Conservation (phyloP, 2,888 invertebrate species). For the Notodonta dromedarius region DNA sequence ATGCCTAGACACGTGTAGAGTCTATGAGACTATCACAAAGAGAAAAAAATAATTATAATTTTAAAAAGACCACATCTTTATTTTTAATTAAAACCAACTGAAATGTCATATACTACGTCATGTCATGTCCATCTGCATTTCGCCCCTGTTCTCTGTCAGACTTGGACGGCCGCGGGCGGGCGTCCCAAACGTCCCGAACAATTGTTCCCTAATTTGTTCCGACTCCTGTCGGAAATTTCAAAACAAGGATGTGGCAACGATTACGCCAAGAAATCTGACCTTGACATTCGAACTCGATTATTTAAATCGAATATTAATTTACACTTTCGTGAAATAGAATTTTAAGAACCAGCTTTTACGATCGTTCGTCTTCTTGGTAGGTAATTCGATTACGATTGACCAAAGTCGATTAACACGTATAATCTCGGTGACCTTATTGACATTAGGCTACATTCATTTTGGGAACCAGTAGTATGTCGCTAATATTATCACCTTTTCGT, state of each 20-base stretch:
- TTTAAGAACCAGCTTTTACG: slow-evolving; percentile 29
- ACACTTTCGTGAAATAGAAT: slow-evolving; percentile 34
- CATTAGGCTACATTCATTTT: slow-evolving; percentile 5
- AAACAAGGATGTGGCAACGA: slow-evolving; percentile 33
- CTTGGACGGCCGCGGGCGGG: slow-evolving; percentile 47
- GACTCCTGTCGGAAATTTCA: slow-evolving; percentile 30
- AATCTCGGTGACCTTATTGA: slow-evolving; percentile 13
- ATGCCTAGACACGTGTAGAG: too few relatives aligned
- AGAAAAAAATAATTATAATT: too few relatives aligned
- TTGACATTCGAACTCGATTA: slow-evolving; percentile 39
- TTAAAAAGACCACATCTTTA: too few relatives aligned
- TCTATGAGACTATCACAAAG: too few relatives aligned
- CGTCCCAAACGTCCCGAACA: slow-evolving; percentile 50
- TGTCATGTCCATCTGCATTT: not conserved
- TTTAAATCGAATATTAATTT: slow-evolving; percentile 31
- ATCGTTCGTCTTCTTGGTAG: slow-evolving; percentile 26
- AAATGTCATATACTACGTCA: not conserved
- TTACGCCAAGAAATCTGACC: slow-evolving; percentile 24
- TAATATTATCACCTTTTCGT: not conserved
- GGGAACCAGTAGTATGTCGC: not conserved
- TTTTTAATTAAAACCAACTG: not conserved
- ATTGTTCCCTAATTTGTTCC: slow-evolving; percentile 49
- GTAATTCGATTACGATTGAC: slow-evolving; percentile 21
- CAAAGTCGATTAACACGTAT: slow-evolving; percentile 11
- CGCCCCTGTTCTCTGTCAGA: slow-evolving; percentile 34